Base-by-base conservation (phyloP, 2,113 vertebrate genomes). In the Phaethornis superciliosus region DNA sequence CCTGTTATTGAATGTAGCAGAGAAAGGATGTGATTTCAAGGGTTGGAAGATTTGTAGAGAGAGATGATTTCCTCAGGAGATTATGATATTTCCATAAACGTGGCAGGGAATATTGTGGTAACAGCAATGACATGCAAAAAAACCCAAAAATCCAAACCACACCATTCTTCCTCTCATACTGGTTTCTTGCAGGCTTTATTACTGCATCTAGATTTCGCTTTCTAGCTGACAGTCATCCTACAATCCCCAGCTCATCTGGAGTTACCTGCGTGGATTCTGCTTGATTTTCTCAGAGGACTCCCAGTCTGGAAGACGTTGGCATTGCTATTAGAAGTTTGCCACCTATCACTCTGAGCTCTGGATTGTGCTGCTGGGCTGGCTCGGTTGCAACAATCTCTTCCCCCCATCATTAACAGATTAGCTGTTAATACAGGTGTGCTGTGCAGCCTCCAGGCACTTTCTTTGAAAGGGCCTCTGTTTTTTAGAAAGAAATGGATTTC, bases 201-300 rank as follows among this genome's bases (percentile, higher is more conserved):
- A 80, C 84, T 91, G 89, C 7, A 65, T 52, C 54, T 83, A 42
- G 85, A 32, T 92, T 74, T 92, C 77, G 72, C 5, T 52, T 80
- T 95, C 88, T 0, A 0, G n/a, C 59, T 81, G 76, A 47, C 75
- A 80, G 75, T 82, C 67, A 60, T 82, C 71, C 35, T 46, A 22
- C 91, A 88, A 1, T 81, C 89, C 91, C 44, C 17, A 81, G 71
- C 91, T 86, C 93, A 77, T 82, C 79, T 82, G 81, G 91, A 91
- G 87, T 78, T 95, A 88, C 82, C 64, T 74, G 22, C 1, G 2
- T 88, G 88, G 72, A 88, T 91, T 95, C 69, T 32, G 59, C 85
- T 81, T 78, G 71, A 56, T 91, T 95, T 95, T 89, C 79, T 94
- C 68, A 86, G 81, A 88, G 79, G 63, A 71, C 88, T 80, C 71